Percentiles rank a stretch among this genome's conserved stretches.
Conservation (phyloP, 1,140 invertebrate species). For the Venturia canescens region DNA sequence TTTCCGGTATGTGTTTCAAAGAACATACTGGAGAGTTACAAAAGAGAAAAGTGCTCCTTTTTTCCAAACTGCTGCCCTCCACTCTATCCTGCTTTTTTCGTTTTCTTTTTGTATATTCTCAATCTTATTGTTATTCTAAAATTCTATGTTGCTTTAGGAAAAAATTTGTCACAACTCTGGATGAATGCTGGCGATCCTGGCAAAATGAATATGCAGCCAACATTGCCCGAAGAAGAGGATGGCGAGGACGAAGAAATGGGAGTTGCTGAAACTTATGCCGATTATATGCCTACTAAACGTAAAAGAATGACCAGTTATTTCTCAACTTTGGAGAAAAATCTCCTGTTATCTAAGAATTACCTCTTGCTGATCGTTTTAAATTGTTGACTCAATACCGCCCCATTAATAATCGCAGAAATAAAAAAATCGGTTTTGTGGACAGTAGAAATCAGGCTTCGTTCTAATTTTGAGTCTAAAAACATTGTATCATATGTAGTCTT, state of each 20-base stretch:
- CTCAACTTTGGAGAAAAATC: background rate
- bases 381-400: too few relatives aligned
- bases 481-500: too few relatives aligned
- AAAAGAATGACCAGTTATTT: conserved; percentile 50
- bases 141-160: conserved; percentile 61
- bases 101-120: background rate
- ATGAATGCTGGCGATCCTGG: conserved; percentile 76
- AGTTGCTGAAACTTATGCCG: conserved; percentile 97
- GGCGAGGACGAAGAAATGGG: conserved; percentile 98
- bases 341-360: background rate
- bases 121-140: conserved; percentile 29
- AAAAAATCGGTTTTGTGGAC: too few relatives aligned
- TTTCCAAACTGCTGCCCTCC: background rate
- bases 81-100: background rate
- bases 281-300: conserved; percentile 98
- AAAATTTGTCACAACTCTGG: conserved; percentile 78
- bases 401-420: too few relatives aligned
- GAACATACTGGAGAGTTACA: conserved; percentile 18
- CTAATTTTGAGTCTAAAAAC: too few relatives aligned
- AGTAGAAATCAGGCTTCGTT: too few relatives aligned
- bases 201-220: conserved; percentile 71
- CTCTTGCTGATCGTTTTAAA: too few relatives aligned
- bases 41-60: too few relatives aligned
- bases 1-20: conserved; percentile 63
- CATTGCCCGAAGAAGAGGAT: conserved; percentile 85